Evolutionary conservation across 2,888 invertebrate genomes (phyloP), one percentile per base, ranked within the genome.

Genomic region (Pseudeuparius sepicola): DNA sequence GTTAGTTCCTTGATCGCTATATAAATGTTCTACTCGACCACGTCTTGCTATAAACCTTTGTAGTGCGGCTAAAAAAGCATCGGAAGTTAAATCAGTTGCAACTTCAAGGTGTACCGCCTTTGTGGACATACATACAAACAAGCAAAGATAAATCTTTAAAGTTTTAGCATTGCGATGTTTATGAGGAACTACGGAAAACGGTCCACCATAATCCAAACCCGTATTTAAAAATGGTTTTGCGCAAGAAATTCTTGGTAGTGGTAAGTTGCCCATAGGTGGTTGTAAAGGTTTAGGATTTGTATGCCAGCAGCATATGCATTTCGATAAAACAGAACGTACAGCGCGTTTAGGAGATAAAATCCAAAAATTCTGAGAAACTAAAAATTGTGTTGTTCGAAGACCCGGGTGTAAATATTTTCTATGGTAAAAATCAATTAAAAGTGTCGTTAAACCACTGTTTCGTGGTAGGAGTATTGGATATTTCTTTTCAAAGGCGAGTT

Each of bases 301-400:
- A 14, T 33, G 17, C 25, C 33, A 33, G 14, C 33, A 33, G 9
- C 27, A 18, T 9, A 34, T 6, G 15, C 34, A 34, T 28, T 28
- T 34, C 2, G 17, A 31, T 5, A 31, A 11, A 4, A 29, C 28
- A 20, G 18, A 23, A 10, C 2, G 10, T 9, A 30, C 25, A n/a
- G 25, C 30, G 3, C 30, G 14, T 13, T 36, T 29, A 10, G 36
- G 17, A 18, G 31, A 36, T 6, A 27, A 12, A 15, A 36, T 36
- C 31, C 31, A 36, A 27, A 36, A 36, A n/a, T 27, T 3, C 12
- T 4, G 27, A 4, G 4, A 27, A 11, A 27, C 4, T 4, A 27
- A 5, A 14, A 29, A 29, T 29, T 29, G 29, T 4, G 14, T 29
- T 4, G 29, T 14, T 9, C 14, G 29, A 7, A 29, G 17, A 4